Conservation (phyloP, 2,113 vertebrate genomes). For the Geococcyx californianus region DNA sequence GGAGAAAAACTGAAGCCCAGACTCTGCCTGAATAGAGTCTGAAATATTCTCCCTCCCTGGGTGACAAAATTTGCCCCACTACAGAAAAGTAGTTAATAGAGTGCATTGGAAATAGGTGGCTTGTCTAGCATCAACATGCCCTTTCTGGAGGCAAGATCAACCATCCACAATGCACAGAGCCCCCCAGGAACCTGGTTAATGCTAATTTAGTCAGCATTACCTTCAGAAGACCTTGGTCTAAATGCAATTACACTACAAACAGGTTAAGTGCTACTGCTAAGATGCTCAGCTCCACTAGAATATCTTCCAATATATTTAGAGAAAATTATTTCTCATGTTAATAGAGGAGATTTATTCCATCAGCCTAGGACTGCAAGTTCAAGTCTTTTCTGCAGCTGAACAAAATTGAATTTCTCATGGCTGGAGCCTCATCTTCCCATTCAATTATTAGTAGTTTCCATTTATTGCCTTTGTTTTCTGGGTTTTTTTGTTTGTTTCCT, state of each 20-base stretch:
- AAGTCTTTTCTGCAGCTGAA: conserved; percentile 56
- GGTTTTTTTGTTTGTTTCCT: background rate
- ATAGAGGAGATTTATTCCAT: conserved; percentile 76
- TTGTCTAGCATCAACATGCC: conserved; percentile 76
- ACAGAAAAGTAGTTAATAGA: conserved; percentile 86
- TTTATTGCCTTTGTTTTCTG: background rate
- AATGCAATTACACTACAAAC: conserved; percentile 84
- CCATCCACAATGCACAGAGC: conserved; percentile 73
- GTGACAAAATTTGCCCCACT: conserved; percentile 81
- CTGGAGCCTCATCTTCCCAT: conserved; percentile 33
- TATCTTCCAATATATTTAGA: conserved; percentile 75
- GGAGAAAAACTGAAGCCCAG: conserved; percentile 46
- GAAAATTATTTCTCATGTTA: conserved; percentile 78
- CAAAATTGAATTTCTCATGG: conserved; percentile 59
- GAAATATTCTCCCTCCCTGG: conserved; percentile 73
- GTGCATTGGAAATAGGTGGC: conserved; percentile 80
- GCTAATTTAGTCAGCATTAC: conserved; percentile 89
- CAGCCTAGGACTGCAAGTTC: conserved; percentile 62
- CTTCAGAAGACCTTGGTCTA: conserved; percentile 91
- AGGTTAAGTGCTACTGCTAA: conserved; percentile 76
- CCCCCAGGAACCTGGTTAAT: conserved; percentile 84
- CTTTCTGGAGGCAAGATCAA: conserved; percentile 89
- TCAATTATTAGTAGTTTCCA: conserved; percentile 58
- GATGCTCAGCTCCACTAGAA: conserved; percentile 61
- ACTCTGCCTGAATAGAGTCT: conserved; percentile 67